Evolutionary conservation across 1,140 invertebrate species (phyloP), one percentile per base, ranked within the genome.

Genomic region (Diachasmimorpha longicaudata): DNA sequence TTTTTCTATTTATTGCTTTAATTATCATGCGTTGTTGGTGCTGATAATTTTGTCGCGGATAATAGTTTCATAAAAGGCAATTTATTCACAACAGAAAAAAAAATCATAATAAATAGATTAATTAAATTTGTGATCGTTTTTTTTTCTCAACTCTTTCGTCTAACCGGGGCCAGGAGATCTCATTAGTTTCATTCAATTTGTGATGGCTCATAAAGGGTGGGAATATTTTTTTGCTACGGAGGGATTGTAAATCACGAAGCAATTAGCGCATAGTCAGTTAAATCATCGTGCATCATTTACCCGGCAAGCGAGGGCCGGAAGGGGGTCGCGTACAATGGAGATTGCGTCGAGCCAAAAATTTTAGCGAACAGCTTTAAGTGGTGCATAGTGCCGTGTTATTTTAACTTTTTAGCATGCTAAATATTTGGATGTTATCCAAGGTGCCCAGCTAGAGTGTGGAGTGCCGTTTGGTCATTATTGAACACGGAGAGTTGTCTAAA

Each of bases 351-450:
- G 74, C 74, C 68, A 75, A 70, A 75, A 70, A 48, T 70, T 44
- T 39, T 48, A 75, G 58, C 11, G 37, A 44, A 63, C 42, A 48
- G 23, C 58, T 63, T 31, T 31, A 23, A 63, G 66, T 74, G 72
- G 58, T 63, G 67, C 42, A 69, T 25, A 16, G 39, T 48, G 66
- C 63, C 39, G 48, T 79, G 69, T 79, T 79, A 79, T 79, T 79
- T 79, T 75, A 79, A 79, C 77, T 79, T 79, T 77, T 77, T 74
- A 79, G 44, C 58, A 74, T 46, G 25, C 72, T 44, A 31, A 63
- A 46, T 52, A 63, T 37, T 79, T 79, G 78, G 78, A 79, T 42
- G 23, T 1, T 39, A 46, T 77, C 75, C 78, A 79, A 70, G 63
- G 74, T 72, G 77, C 37, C 37, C 70, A 58, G 70, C 69, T 70